Percentiles rank a stretch among this genome's conserved stretches.
These are phyloP conservation scores for Eutolmus rufibarbis DNA, from an alignment of 2,888 invertebrate species.

Conservation along the genomic window DNA sequence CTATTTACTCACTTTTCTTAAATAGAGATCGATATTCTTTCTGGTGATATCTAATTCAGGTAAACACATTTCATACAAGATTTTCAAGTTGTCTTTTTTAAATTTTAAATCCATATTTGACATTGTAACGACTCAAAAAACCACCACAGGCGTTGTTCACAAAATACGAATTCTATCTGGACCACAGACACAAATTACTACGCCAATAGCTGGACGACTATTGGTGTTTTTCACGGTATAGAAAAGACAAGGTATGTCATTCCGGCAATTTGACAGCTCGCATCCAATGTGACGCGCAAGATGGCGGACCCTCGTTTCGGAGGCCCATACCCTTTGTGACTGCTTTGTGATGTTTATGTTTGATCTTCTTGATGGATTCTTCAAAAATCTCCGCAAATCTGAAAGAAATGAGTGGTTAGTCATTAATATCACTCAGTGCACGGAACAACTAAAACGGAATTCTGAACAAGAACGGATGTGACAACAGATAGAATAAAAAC, in stretches of 20 bases:
- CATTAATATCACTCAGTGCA: not conserved
- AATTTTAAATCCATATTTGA: not conserved
- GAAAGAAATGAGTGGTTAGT: not conserved
- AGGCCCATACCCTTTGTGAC: too few relatives aligned
- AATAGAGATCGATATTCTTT: not conserved
- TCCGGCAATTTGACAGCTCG: too few relatives aligned
- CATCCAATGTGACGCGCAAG: too few relatives aligned
- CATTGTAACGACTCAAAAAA: not conserved
- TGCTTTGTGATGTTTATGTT: too few relatives aligned
- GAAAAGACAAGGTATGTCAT: too few relatives aligned
- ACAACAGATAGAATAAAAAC: not conserved
- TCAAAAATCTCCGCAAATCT: not conserved
- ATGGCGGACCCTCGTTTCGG: too few relatives aligned
- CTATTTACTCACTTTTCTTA: not conserved
- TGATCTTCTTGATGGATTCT: not conserved
- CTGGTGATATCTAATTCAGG: not conserved
- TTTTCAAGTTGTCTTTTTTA: not conserved
- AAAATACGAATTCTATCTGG: not conserved
- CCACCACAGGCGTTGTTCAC: not conserved
- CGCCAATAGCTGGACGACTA: not conserved
- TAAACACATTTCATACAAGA: not conserved
- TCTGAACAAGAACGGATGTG: too few relatives aligned
- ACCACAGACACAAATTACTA: too few relatives aligned
- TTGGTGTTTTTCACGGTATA: too few relatives aligned
- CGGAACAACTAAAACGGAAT: not conserved